A percentile compares a stretch with the other conserved stretches of the same genome.
phyloP scores from a whole-genome alignment of 2,113 vertebrate genomes.

The Notarius lentiginosus region DNA sequence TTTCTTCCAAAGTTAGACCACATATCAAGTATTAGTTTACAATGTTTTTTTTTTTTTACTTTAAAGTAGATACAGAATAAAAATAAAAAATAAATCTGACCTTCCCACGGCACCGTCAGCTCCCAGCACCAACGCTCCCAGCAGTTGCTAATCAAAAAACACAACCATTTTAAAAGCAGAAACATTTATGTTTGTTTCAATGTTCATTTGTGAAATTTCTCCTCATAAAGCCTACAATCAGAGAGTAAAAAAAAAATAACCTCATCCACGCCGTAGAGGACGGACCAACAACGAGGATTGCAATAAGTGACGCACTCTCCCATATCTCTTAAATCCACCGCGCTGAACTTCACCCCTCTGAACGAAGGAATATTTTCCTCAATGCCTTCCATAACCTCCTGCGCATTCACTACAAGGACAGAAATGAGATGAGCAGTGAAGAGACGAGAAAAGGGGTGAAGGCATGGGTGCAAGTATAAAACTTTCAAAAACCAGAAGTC shows the following conservation, averaged over 20 bases:
- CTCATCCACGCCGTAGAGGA: conserved; percentile 92
- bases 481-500: too few species aligned
- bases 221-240: background rate
- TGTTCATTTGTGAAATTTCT: background rate
- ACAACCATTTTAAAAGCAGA: background rate
- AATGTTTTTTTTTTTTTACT: too few species aligned
- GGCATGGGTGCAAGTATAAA: background rate
- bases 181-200: conserved; percentile 35
- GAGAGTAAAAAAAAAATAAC: conserved; percentile 57
- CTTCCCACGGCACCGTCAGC: conserved; percentile 91
- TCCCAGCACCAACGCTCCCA: conserved; percentile 82
- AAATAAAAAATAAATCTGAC: conserved; percentile 62
- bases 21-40: background rate
- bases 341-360: conserved; percentile 87
- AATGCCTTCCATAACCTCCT: conserved; percentile 82
- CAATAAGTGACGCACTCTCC: conserved; percentile 79
- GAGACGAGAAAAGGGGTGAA: background rate
- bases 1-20: background rate
- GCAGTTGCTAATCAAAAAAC: conserved; percentile 77
- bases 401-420: conserved; percentile 74
- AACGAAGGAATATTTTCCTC: conserved; percentile 84
- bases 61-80: background rate
- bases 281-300: conserved; percentile 64
- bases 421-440: background rate
- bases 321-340: conserved; percentile 85